A percentile compares a stretch with the other conserved stretches of the same genome.
These are phyloP conservation scores for Ochropleura leucogaster DNA, from an alignment of 2,888 invertebrate species.

Conservation along the genomic window DNA sequence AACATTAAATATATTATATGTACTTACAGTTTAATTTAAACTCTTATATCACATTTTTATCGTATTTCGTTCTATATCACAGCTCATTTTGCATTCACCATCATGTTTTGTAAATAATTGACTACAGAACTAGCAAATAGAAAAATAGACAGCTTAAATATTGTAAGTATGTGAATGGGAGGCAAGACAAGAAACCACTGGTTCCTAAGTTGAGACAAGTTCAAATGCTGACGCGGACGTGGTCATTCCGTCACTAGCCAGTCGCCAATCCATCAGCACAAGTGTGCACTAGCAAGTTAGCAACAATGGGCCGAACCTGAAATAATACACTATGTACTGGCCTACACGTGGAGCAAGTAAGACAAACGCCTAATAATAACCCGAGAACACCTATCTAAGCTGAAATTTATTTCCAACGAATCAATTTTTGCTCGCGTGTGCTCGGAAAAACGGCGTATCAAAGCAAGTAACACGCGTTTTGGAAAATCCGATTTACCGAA, in stretches of 20 bases:
- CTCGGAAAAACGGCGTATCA: slow-evolving; percentile 11
- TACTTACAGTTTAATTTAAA: slow-evolving; percentile 53
- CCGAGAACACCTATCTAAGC: slow-evolving; percentile 30
- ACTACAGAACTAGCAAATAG: background rate
- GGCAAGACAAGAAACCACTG: slow-evolving; percentile 2
- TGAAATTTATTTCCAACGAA: slow-evolving; percentile 41
- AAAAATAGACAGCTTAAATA: background rate
- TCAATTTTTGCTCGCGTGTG: slow-evolving; percentile 29
- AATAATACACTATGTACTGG: slow-evolving; percentile 72
- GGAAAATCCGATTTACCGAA: slow-evolving; percentile 7
- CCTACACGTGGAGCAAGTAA: slow-evolving; percentile 73
- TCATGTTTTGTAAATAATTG: background rate
- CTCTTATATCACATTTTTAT: slow-evolving; percentile 42
- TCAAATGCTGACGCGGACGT: slow-evolving; percentile 22
- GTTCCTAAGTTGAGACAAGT: slow-evolving; percentile 11
- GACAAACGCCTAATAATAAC: slow-evolving; percentile 72
- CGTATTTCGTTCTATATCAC: slow-evolving; percentile 22
- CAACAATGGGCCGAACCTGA: slow-evolving; percentile 64
- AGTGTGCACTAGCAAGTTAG: slow-evolving; percentile 51
- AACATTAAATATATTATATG: slow-evolving; percentile 30
- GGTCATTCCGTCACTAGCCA: background rate
- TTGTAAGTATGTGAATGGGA: background rate
- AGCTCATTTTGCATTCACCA: slow-evolving; percentile 15
- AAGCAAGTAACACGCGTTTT: background rate
- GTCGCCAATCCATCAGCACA: slow-evolving; percentile 14